Conservation (phyloP, 2,888 invertebrate species). For the Ormyrus thymus region DNA sequence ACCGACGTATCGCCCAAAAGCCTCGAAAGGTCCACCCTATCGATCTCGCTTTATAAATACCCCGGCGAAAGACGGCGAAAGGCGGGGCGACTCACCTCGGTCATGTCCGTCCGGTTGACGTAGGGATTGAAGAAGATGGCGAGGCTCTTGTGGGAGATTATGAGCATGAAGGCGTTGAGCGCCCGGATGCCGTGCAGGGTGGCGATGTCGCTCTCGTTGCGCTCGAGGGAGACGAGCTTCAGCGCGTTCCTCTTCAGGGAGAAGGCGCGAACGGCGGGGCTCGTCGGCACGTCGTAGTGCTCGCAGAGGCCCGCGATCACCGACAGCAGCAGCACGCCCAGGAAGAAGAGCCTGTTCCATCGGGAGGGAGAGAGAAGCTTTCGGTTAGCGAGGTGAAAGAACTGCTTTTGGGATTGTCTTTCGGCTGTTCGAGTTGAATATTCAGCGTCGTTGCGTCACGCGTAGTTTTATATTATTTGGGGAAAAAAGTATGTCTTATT, state of each 20-base stretch:
- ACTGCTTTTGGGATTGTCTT: too few relatives aligned
- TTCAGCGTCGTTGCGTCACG: too few relatives aligned
- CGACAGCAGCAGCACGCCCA: constrained; percentile 73
- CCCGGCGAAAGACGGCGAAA: too few relatives aligned
- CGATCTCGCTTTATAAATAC: too few relatives aligned
- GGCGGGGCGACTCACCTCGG: constrained; percentile 78
- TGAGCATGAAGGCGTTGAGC: constrained; percentile 80
- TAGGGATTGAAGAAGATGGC: constrained; percentile 82
- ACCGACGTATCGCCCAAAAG: too few relatives aligned
- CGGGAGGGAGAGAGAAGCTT: too few relatives aligned
- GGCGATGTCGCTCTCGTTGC: constrained; percentile 78
- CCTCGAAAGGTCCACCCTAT: too few relatives aligned
- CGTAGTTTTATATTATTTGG: too few relatives aligned
- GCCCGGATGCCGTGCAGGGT: constrained; percentile 82
- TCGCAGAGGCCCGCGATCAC: constrained; percentile 72
- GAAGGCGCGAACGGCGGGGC: constrained; percentile 76
- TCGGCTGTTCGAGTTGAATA: too few relatives aligned
- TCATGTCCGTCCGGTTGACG: constrained; percentile 81
- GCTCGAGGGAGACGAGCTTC: constrained; percentile 76
- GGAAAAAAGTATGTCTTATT: too few relatives aligned
- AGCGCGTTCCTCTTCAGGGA: constrained; percentile 79
- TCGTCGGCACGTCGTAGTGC: constrained; percentile 64
- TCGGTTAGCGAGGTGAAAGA: too few relatives aligned
- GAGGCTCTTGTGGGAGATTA: constrained; percentile 84
- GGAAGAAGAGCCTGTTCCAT: constrained; percentile 74